phyloP scores from a whole-genome alignment of 2,888 invertebrate species.

The Dryomyza anilis region DNA sequence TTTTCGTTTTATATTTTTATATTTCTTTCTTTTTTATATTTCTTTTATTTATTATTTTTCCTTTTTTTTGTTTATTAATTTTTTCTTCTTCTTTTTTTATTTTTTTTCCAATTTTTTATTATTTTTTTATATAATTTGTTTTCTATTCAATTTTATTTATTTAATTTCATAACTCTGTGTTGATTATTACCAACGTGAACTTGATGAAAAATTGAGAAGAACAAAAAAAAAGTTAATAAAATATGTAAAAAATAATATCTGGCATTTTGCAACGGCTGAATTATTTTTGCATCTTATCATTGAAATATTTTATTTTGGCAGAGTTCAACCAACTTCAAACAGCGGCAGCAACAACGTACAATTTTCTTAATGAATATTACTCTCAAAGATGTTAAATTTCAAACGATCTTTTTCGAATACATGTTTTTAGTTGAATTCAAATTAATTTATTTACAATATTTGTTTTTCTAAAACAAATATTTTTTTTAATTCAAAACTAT shows the following conservation, averaged over 20 bases:
- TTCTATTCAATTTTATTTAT: not conserved
- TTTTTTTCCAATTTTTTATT: not conserved
- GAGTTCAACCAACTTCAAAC: not conserved
- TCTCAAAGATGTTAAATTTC: no score
- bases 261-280: not conserved
- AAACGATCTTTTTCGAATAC: no score
- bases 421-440: no score
- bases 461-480: no score
- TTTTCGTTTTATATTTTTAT: not conserved
- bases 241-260: not conserved
- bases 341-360: not conserved
- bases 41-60: not conserved
- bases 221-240: not conserved
- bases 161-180: not conserved
- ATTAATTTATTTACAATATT: no score
- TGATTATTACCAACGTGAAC: not conserved
- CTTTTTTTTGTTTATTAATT: not conserved
- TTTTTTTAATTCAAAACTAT: no score
- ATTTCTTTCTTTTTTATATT: not conserved
- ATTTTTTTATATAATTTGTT: not conserved
- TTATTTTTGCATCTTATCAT: not conserved
- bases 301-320: not conserved
- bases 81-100: not conserved
- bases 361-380: no score
- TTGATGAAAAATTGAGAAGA: not conserved